Percentiles rank a stretch among this genome's conserved stretches.
These are phyloP conservation scores for Phalacrocorax brasilianus DNA, from an alignment of 2,113 vertebrate species.

Conservation along the genomic window DNA sequence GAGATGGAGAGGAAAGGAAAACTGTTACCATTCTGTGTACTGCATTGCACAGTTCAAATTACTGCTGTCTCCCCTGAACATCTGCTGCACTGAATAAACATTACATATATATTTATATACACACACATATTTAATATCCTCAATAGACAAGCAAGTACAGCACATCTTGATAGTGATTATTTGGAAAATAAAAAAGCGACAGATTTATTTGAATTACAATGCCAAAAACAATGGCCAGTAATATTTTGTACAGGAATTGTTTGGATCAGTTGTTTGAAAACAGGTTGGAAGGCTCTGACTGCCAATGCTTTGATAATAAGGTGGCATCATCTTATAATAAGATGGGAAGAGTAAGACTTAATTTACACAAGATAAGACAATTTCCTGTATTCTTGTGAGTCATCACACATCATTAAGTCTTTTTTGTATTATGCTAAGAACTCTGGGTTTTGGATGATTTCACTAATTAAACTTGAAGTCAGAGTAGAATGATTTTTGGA, in stretches of 20 bases:
- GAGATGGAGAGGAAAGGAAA: background rate
- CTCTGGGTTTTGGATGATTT: background rate
- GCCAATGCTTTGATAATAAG: background rate
- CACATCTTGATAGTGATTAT: background rate
- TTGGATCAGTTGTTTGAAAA: background rate
- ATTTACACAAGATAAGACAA: constrained; percentile 39
- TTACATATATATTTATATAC: background rate
- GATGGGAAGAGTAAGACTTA: constrained; percentile 37
- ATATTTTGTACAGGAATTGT: background rate
- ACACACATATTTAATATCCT: background rate
- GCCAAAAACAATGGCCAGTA: background rate
- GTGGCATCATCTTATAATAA: background rate
- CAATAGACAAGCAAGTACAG: background rate
- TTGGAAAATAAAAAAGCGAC: background rate
- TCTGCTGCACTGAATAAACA: background rate
- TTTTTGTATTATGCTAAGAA: background rate
- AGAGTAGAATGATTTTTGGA: background rate
- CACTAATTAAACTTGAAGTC: background rate
- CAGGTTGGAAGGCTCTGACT: background rate
- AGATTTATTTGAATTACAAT: background rate
- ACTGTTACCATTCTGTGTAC: background rate
- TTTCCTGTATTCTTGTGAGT: constrained; percentile 15
- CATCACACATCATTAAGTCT: background rate
- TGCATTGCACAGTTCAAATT: background rate
- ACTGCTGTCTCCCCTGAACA: background rate